Conservation (phyloP, 2,797 vertebrate genomes). For the Acanthis flammea region DNA sequence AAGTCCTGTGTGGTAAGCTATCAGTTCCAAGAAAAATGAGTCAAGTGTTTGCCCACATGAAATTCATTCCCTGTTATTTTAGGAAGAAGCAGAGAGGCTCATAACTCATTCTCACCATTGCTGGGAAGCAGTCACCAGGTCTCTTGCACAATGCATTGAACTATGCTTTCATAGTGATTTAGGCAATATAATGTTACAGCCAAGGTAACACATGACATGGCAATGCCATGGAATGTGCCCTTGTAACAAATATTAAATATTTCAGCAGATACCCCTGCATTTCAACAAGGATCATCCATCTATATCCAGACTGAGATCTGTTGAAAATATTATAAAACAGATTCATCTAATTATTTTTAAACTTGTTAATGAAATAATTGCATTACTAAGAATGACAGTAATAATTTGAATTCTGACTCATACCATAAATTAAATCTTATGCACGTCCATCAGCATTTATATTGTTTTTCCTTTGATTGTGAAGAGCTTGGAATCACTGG, state of each 20-base stretch:
- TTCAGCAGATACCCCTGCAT: background rate
- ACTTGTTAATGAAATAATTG: background rate
- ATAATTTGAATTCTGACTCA: background rate
- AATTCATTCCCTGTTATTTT: constrained; percentile 66
- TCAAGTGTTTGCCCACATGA: constrained; percentile 65
- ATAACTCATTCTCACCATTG: constrained; percentile 58
- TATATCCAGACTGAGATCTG: background rate
- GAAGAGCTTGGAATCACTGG: background rate
- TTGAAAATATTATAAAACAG: background rate
- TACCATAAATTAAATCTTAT: background rate
- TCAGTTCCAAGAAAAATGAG: constrained; percentile 68
- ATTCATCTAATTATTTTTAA: background rate
- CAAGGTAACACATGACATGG: constrained; percentile 32
- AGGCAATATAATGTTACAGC: constrained; percentile 24
- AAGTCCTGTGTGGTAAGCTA: constrained; percentile 63
- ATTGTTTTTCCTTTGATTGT: background rate
- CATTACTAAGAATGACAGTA: background rate
- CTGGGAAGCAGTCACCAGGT: constrained; percentile 56
- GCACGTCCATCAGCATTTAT: background rate
- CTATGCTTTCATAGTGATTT: constrained; percentile 7
- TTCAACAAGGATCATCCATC: background rate
- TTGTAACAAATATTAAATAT: background rate
- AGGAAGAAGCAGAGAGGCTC: constrained; percentile 51
- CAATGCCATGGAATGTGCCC: background rate
- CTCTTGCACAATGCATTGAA: constrained; percentile 49